Evolutionary conservation across 2,888 invertebrate species (phyloP).

Genomic region (Bombylius major): DNA sequence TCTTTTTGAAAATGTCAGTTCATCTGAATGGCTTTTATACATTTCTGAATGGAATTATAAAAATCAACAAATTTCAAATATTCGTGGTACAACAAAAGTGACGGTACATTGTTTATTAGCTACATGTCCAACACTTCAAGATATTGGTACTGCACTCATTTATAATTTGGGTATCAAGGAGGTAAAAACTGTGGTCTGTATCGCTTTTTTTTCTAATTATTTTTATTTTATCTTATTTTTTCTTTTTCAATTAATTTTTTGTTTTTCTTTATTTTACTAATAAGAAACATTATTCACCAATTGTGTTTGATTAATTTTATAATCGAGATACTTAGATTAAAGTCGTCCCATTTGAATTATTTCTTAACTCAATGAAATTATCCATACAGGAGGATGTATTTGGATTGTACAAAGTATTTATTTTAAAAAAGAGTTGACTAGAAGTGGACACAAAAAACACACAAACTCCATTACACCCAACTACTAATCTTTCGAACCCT

Average conservation of each 20-base stretch:
- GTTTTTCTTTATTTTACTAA: background rate
- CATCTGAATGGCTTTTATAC: slow-evolving; percentile 86
- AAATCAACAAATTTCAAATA: slow-evolving; percentile 69
- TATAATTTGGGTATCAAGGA: slow-evolving; percentile 90
- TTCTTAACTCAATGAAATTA: too few species aligned
- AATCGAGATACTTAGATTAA: too few species aligned
- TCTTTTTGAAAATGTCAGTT: slow-evolving; percentile 75
- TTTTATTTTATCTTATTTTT: background rate
- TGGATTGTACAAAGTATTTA: too few species aligned
- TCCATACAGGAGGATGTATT: too few species aligned
- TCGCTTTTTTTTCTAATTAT: slow-evolving; percentile 3
- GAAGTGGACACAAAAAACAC: too few species aligned
- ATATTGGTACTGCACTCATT: slow-evolving; percentile 72
- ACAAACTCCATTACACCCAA: too few species aligned
- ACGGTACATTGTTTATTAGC: slow-evolving; percentile 74
- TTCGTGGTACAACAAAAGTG: slow-evolving; percentile 80
- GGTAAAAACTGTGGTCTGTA: slow-evolving; percentile 94
- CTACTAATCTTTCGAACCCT: too few species aligned
- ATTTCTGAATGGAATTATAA: slow-evolving; percentile 82
- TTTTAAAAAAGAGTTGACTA: too few species aligned
- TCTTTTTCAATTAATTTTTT: background rate
- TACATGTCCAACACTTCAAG: slow-evolving; percentile 56
- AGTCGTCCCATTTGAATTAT: too few species aligned
- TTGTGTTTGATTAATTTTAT: background rate
- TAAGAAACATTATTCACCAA: background rate